A percentile compares a stretch with the other conserved stretches of the same genome.
These are phyloP conservation scores for Saccostrea cuccullata DNA, from an alignment of 1,140 invertebrate genomes.

Conservation along the genomic window DNA sequence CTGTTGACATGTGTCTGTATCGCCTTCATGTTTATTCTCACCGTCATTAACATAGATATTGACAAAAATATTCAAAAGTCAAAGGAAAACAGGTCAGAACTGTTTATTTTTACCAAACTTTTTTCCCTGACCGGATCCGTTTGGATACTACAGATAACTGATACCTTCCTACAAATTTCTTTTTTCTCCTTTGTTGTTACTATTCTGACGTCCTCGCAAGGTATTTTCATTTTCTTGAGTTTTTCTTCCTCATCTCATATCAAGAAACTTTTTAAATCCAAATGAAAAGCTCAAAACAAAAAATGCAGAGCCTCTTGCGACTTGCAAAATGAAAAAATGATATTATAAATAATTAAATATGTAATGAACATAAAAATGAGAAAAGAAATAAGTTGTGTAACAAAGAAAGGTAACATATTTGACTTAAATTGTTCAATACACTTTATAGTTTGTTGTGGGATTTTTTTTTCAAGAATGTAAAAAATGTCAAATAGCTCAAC, in stretches of 20 bases:
- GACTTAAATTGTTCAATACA: too few species aligned
- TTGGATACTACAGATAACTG: conserved; percentile 45
- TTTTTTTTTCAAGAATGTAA: too few species aligned
- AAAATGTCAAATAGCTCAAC: too few species aligned
- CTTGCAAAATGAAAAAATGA: too few species aligned
- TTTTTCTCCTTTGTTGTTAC: conserved; percentile 41
- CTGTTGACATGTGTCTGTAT: conserved; percentile 35
- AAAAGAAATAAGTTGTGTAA: too few species aligned
- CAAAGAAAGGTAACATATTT: too few species aligned
- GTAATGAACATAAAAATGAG: too few species aligned
- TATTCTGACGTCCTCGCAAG: conserved; percentile 42
- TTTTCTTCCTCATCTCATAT: neutral
- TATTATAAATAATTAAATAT: too few species aligned
- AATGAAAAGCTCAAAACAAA: too few species aligned
- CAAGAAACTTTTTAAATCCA: neutral
- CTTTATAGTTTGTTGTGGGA: too few species aligned
- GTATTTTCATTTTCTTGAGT: conserved; percentile 51
- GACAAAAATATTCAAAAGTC: too few species aligned
- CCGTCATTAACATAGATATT: neutral
- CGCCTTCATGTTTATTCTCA: conserved; percentile 33
- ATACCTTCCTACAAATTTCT: conserved; percentile 39
- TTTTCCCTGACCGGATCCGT: conserved; percentile 45
- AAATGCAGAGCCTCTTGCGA: too few species aligned
- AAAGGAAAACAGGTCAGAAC: neutral
- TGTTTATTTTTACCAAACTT: conserved; percentile 40